A percentile compares a stretch with the other conserved stretches of the same genome.
phyloP scores from a whole-genome alignment of 1,140 invertebrate genomes.

The Monochamus saltuarius region DNA sequence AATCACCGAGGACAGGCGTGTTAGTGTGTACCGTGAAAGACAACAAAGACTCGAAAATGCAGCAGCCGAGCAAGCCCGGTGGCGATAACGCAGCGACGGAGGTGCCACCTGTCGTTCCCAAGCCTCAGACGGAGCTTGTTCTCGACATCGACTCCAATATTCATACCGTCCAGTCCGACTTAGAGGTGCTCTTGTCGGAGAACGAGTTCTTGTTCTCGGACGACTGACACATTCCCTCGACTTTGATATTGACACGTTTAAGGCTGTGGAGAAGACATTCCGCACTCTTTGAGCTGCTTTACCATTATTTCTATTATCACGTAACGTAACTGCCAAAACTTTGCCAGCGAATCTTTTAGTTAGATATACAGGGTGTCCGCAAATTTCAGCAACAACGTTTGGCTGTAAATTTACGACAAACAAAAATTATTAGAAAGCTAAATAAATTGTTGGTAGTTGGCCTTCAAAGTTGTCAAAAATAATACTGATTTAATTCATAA shows the following conservation, averaged over 20 bases:
- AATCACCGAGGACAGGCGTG: constrained; percentile 54
- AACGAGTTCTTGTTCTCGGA: constrained; percentile 63
- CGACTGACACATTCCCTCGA: constrained; percentile 50
- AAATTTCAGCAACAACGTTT: no score
- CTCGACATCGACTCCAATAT: constrained; percentile 57
- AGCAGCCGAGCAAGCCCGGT: constrained; percentile 32
- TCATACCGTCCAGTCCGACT: constrained; percentile 64
- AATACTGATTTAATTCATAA: no score
- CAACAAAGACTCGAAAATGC: constrained; percentile 28
- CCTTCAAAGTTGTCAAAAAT: no score
- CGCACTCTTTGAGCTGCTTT: constrained; percentile 32
- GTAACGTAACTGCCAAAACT: constrained; percentile 6
- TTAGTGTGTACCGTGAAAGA: constrained; percentile 53
- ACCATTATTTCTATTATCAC: constrained; percentile 5
- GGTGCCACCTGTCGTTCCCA: no score
- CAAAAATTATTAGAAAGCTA: no score
- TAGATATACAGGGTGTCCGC: no score
- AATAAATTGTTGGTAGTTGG: no score
- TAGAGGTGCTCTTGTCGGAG: constrained; percentile 63
- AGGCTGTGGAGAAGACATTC: constrained; percentile 41
- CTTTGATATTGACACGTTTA: constrained; percentile 22
- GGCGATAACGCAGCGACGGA: constrained; percentile 11
- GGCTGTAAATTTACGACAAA: no score
- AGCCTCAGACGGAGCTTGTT: not conserved
- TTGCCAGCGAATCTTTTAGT: constrained; percentile 3